Evolutionary conservation across 2,113 vertebrate genomes (phyloP).

Genomic region (Pseudorhombus dupliciocellatus): DNA sequence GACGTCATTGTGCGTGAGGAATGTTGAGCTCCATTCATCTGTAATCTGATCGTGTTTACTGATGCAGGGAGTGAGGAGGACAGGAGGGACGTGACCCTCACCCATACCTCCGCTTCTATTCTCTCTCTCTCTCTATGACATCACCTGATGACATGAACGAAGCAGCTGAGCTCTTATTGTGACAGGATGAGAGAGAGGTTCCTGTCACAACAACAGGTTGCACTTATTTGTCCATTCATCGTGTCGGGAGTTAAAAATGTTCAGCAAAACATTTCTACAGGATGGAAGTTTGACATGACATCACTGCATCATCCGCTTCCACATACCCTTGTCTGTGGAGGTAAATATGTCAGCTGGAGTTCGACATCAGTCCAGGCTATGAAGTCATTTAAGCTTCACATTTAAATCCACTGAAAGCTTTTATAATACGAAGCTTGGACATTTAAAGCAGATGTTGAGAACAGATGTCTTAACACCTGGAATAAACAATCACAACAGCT

Average conservation of each 20-base stretch:
- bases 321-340: too few relatives aligned
- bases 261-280: too few relatives aligned
- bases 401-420: neutral
- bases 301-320: too few relatives aligned
- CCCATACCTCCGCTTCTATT: neutral
- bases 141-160: neutral
- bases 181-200: too few relatives aligned
- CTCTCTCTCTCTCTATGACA: neutral
- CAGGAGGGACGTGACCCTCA: neutral
- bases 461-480: slow-evolving; percentile 5
- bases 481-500: neutral
- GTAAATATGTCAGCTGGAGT: neutral
- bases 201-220: too few relatives aligned
- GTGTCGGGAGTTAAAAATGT: too few relatives aligned
- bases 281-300: too few relatives aligned
- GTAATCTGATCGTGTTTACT: slow-evolving; percentile 12
- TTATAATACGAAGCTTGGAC: neutral
- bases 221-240: too few relatives aligned
- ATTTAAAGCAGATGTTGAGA: neutral
- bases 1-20: slow-evolving; percentile 4
- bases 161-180: neutral
- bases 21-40: neutral
- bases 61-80: slow-evolving; percentile 3
- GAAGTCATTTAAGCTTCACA: neutral
- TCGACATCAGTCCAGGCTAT: neutral